A percentile compares a stretch with the other conserved stretches of the same genome.
Evolutionary conservation across 64 coral and sea anemone species (phyloP).

Genomic region (Acropora yongei): DNA sequence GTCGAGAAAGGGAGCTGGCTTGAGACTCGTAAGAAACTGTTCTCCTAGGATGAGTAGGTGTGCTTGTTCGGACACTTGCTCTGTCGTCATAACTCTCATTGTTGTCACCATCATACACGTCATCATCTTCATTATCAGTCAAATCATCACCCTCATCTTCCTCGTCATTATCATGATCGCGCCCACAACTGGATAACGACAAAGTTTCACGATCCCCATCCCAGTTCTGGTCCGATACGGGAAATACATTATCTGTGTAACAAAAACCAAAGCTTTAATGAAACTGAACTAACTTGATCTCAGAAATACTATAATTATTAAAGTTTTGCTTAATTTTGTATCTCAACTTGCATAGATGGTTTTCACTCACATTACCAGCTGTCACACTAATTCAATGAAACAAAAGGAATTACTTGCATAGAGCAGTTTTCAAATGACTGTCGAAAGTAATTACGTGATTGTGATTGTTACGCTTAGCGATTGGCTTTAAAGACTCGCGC

Average conservation of each 20-base stretch:
- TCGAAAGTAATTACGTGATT: too few species aligned
- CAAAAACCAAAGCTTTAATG: too few species aligned
- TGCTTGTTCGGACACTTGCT: neutral
- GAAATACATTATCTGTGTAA: conserved; percentile 1
- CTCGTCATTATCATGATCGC: neutral
- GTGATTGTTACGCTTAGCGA: too few species aligned
- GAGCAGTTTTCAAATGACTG: too few species aligned
- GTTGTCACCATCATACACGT: neutral
- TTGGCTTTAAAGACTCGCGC: too few species aligned
- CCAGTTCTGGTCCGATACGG: neutral
- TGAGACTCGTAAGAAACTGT: conserved; percentile 31
- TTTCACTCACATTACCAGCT: too few species aligned
- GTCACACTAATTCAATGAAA: too few species aligned
- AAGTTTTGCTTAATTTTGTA: too few species aligned
- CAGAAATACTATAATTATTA: too few species aligned
- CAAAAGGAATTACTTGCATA: too few species aligned
- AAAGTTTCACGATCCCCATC: neutral
- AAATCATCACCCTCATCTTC: neutral
- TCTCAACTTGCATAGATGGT: too few species aligned
- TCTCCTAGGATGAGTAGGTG: neutral
- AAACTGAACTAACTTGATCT: too few species aligned
- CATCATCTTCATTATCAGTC: neutral
- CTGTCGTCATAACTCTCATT: neutral
- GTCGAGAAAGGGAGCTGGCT: conserved; percentile 28
- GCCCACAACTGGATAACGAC: neutral